Evolutionary conservation across 2,113 vertebrate species (phyloP), one percentile per base, ranked within the genome.

Genomic region (Prolemur simus): DNA sequence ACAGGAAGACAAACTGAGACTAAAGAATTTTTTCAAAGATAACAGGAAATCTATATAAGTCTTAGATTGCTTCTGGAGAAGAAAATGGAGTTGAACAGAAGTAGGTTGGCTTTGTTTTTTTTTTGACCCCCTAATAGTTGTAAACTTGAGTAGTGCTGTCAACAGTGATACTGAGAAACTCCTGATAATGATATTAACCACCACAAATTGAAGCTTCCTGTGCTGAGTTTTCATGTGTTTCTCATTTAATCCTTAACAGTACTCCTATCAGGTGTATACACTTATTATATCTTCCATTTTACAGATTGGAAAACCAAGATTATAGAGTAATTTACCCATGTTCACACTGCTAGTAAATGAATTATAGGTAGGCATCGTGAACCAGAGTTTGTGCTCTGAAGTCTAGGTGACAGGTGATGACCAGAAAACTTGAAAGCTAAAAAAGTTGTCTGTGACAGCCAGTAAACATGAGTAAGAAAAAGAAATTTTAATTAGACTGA

Each of bases 341-440:
- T 82, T 92, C 32, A 63, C 32, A 78, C 6, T 78, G 39, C 27
- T 83, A 45, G 12, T 52, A 58, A 87, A 66, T 78, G 25, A 4
- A 11, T 87, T 87, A 10, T 52, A 89, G 34, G 23, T 69, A 45
- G 54, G 32, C 47, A 64, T 89, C 13, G 37, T 83, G 34, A 91
- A 81, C 49, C 37, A 68, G 34, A 84, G 21, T 29, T 76, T 87
- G n/a, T 90, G 63, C 39, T 90, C 34, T 92, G 74, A 89, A 90
- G 39, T 84, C 15, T 49, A 58, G 17, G 34, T 81, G 63, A 71
- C 60, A 78, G 34, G 17, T 92, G 66, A 69, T 80, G 29, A 76
- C 49, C 49, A 89, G 78, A 89, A 93, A 69, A 92, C 25, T 52
- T 58, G 82, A 96, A 94, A 89, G 15, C 37, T 77, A 52, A 89